Conservation (phyloP, 2,888 invertebrate species). For the Chesias legatella region DNA sequence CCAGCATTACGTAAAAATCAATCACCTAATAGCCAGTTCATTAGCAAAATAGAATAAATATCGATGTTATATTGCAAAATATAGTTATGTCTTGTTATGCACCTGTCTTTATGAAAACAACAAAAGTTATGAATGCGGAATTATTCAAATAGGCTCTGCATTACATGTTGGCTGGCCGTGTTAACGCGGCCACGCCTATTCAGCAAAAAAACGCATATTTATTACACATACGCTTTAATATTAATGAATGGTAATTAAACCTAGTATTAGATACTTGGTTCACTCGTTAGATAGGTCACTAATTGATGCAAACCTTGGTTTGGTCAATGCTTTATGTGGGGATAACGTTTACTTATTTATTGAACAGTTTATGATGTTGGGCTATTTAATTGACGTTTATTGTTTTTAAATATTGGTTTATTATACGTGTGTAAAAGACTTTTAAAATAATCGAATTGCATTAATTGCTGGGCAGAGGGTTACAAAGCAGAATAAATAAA, state of each 20-base stretch:
- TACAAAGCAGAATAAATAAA: no score
- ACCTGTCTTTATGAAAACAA: slow-evolving; percentile 29
- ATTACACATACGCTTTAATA: slow-evolving; percentile 25
- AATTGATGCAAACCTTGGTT: slow-evolving; percentile 25
- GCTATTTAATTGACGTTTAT: not conserved
- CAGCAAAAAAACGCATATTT: slow-evolving; percentile 22
- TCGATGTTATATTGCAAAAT: slow-evolving; percentile 14
- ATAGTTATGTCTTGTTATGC: slow-evolving; percentile 14
- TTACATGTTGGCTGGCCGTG: slow-evolving; percentile 22
- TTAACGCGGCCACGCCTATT: slow-evolving; percentile 38
- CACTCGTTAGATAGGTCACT: slow-evolving; percentile 19
- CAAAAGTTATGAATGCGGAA: slow-evolving; percentile 41
- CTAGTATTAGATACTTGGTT: slow-evolving; percentile 25
- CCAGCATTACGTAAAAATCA: no score
- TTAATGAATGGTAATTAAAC: slow-evolving; percentile 31
- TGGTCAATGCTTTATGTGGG: slow-evolving; percentile 13
- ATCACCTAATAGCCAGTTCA: slow-evolving; percentile 13
- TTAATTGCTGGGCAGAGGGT: no score
- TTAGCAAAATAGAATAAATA: slow-evolving; percentile 28
- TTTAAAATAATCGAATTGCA: no score
- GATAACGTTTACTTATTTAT: slow-evolving; percentile 14
- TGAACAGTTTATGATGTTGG: slow-evolving; percentile 1
- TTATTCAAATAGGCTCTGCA: slow-evolving; percentile 45
- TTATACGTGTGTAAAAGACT: not conserved
- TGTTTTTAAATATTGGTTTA: not conserved